These are phyloP conservation scores for Corythucha ciliata DNA, from an alignment of 2,888 invertebrate genomes.

Conservation along the genomic window DNA sequence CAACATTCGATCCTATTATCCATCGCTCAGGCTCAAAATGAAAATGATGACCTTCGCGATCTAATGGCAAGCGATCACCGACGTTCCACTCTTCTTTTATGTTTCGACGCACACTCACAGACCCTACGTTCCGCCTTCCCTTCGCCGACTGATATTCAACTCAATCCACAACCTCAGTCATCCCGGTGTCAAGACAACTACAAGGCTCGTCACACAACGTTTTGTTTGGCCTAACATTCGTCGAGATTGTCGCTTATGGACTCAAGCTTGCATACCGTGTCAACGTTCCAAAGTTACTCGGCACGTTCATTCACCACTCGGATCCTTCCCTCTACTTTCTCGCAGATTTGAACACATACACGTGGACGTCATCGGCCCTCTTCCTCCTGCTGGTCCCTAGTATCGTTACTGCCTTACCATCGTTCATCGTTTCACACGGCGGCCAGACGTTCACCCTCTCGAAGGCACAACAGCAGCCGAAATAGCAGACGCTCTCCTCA, in stretches of 20 bases:
- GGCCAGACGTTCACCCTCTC: constrained; percentile 41
- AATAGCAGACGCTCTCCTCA: too few relatives aligned
- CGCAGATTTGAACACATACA: constrained; percentile 41
- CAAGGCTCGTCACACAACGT: too few relatives aligned
- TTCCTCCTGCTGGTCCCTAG: too few relatives aligned
- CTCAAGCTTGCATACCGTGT: constrained; percentile 37
- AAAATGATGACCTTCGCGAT: too few relatives aligned
- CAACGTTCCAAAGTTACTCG: constrained; percentile 38
- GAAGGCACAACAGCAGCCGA: constrained; percentile 40
- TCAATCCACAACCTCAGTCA: constrained; percentile 35
- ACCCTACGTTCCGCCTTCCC: constrained; percentile 4
- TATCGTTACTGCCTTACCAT: constrained; percentile 39
- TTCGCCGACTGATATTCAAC: constrained; percentile 16
- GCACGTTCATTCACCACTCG: constrained; percentile 33
- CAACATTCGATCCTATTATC: too few relatives aligned
- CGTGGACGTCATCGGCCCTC: constrained; percentile 42
- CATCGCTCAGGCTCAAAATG: too few relatives aligned
- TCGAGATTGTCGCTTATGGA: too few relatives aligned
- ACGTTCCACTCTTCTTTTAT: too few relatives aligned
- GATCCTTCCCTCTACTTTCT: constrained; percentile 26
- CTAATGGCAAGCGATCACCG: too few relatives aligned
- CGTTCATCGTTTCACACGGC: constrained; percentile 39
- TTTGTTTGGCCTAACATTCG: too few relatives aligned
- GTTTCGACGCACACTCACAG: neutral
- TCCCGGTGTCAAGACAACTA: constrained; percentile 33